Conservation (phyloP, 2,797 vertebrate species). For the Leucoraja ocellata region DNA sequence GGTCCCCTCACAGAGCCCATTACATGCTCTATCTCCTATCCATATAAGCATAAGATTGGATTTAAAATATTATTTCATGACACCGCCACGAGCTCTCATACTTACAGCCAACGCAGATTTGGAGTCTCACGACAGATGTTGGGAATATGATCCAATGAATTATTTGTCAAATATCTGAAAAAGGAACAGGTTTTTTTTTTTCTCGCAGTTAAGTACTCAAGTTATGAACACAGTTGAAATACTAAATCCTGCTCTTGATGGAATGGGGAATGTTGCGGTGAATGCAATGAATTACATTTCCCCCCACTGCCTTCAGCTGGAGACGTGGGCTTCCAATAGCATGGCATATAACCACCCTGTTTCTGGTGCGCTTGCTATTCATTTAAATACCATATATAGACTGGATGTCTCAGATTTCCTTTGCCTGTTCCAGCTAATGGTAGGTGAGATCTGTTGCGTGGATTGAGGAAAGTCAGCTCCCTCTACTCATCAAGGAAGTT, state of each 20-base stretch:
- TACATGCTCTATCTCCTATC: too few species aligned
- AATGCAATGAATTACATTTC: not conserved
- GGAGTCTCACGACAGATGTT: not conserved
- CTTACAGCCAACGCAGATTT: not conserved
- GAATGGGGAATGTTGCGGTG: not conserved
- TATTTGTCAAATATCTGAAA: constrained; percentile 11
- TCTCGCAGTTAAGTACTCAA: not conserved
- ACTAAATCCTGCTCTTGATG: not conserved
- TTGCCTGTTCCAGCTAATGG: too few species aligned
- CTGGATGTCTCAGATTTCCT: too few species aligned
- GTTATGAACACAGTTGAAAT: not conserved
- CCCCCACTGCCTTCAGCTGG: not conserved
- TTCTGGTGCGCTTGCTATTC: too few species aligned
- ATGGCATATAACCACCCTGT: too few species aligned
- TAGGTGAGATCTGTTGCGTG: too few species aligned
- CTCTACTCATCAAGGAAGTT: too few species aligned
- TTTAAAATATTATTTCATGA: too few species aligned
- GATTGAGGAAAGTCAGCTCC: too few species aligned
- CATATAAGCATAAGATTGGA: too few species aligned
- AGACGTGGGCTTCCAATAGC: not conserved
- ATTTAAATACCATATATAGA: too few species aligned
- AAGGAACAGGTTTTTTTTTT: not conserved
- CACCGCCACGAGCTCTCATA: not conserved
- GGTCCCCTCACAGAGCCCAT: too few species aligned
- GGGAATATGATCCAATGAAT: constrained; percentile 21